Conservation (phyloP, 2,888 invertebrate species). For the Cerastis rubricosa region DNA sequence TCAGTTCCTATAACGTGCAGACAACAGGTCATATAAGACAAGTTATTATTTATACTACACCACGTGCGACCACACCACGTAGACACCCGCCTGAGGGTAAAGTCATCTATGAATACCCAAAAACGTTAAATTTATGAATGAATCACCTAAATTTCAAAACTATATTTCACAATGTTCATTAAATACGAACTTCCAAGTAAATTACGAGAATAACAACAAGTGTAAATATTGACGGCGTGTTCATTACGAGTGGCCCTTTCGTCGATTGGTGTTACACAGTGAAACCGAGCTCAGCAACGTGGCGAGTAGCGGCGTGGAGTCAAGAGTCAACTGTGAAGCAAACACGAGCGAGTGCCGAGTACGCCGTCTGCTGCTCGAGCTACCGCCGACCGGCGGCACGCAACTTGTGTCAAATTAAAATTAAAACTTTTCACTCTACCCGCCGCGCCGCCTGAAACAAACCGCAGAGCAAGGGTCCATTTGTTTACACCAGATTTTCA, state of each 20-base stretch:
- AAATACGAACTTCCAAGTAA: background rate
- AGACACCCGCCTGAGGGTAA: background rate
- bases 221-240: constrained; percentile 9
- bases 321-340: background rate
- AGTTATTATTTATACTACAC: background rate
- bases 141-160: background rate
- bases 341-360: background rate
- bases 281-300: background rate
- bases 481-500: constrained; percentile 68
- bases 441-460: constrained; percentile 57
- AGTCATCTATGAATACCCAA: background rate
- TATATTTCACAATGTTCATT: background rate
- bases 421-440: constrained; percentile 60
- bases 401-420: constrained; percentile 63
- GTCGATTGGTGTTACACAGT: background rate
- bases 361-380: background rate
- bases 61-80: background rate
- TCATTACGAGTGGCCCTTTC: constrained; percentile 7
- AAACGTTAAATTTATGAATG: background rate
- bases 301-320: background rate
- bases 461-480: constrained; percentile 68
- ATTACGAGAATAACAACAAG: background rate
- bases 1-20: background rate
- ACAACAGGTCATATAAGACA: background rate
- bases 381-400: background rate